These are phyloP conservation scores for Nomada hirtipes DNA, from an alignment of 2,888 invertebrate species.

Conservation along the genomic window DNA sequence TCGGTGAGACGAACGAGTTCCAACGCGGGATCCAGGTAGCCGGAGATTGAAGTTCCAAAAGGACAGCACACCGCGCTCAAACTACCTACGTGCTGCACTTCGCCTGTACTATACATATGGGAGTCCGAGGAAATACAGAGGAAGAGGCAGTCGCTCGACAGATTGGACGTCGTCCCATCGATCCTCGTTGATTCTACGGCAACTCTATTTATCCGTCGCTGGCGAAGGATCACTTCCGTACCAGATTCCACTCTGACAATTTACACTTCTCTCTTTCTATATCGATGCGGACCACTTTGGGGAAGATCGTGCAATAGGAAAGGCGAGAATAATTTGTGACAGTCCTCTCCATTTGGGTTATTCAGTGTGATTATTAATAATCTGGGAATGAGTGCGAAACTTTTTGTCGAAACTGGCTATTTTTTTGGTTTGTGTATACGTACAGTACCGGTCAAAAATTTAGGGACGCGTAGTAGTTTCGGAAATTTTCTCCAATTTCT, in stretches of 20 bases:
- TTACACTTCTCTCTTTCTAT: not conserved
- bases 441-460: too few relatives aligned
- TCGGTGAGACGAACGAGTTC: conserved; percentile 13
- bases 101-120: conserved; percentile 6
- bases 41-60: conserved; percentile 61
- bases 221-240: conserved; percentile 37
- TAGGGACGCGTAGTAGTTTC: too few relatives aligned
- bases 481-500: too few relatives aligned
- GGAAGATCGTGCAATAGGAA: not conserved
- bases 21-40: conserved; percentile 27
- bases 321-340: too few relatives aligned
- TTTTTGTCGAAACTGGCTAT: too few relatives aligned
- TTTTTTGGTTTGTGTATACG: too few relatives aligned
- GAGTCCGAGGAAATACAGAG: conserved; percentile 20
- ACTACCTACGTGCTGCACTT: conserved; percentile 33
- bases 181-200: conserved; percentile 62
- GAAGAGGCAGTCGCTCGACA: conserved; percentile 40
- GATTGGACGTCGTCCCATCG: conserved; percentile 72
- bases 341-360: too few relatives aligned
- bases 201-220: conserved; percentile 64
- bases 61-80: conserved; percentile 32
- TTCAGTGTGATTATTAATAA: too few relatives aligned
- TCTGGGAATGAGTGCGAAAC: too few relatives aligned
- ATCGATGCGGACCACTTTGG: not conserved
- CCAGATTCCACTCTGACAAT: conserved; percentile 39